Evolutionary conservation across 1,140 invertebrate species (phyloP).

Genomic region (Manduca sexta): DNA sequence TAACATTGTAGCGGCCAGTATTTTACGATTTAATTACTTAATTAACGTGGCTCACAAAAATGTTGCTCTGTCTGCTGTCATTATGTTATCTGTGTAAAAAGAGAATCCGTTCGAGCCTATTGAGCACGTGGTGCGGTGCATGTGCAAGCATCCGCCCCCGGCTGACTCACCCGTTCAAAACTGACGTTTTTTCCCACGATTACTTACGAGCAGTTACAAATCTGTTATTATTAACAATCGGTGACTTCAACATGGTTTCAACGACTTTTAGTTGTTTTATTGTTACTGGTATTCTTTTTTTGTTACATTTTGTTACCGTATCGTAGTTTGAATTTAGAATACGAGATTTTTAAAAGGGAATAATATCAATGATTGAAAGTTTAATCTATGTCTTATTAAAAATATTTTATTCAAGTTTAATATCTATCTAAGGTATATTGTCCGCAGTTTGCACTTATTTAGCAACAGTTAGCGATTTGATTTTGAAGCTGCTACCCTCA

Average conservation of each 20-base stretch:
- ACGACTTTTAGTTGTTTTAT: too few relatives aligned
- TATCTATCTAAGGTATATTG: background rate
- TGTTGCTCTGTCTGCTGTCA: background rate
- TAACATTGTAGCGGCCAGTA: background rate
- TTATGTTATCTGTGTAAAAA: conserved; percentile 6
- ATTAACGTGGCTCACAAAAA: conserved; percentile 6
- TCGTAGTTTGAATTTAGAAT: too few relatives aligned
- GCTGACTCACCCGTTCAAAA: conserved; percentile 34
- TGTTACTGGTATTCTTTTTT: background rate
- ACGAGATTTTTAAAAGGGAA: too few relatives aligned
- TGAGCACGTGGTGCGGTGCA: conserved; percentile 45
- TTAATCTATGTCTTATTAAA: background rate
- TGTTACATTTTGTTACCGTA: background rate
- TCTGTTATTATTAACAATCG: conserved; percentile 29
- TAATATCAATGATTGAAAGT: too few relatives aligned
- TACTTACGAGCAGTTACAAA: conserved; percentile 39
- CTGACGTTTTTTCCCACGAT: conserved; percentile 58
- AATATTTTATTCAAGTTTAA: background rate
- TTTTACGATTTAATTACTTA: background rate
- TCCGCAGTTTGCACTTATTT: background rate
- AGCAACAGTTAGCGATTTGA: conserved; percentile 12
- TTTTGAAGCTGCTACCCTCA: conserved; percentile 26
- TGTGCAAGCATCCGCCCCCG: conserved; percentile 50
- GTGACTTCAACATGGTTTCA: background rate
- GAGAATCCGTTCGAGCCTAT: conserved; percentile 30